phyloP scores from a whole-genome alignment of 2,113 vertebrate species.

The Ptilonorhynchus violaceus region DNA sequence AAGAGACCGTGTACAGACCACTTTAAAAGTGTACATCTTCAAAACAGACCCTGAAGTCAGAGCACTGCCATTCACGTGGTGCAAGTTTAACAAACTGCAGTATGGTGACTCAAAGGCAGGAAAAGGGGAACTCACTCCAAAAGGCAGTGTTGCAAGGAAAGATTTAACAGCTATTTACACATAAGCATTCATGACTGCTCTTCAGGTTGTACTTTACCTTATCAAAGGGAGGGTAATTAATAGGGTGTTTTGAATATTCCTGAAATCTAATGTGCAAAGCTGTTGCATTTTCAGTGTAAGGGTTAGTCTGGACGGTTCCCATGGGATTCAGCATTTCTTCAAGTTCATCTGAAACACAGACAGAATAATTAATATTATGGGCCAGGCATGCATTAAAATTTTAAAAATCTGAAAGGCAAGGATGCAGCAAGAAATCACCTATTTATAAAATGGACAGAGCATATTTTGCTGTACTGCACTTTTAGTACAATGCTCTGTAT shows the following conservation, averaged over 20 bases:
- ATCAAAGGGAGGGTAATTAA: slow-evolving; percentile 94
- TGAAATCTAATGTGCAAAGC: slow-evolving; percentile 89
- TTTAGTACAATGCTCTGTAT: not conserved
- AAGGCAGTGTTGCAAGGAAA: not conserved
- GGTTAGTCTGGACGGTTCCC: slow-evolving; percentile 95
- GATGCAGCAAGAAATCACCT: not conserved
- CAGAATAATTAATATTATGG: not conserved
- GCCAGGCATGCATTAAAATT: not conserved
- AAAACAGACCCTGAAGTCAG: not conserved
- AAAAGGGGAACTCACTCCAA: not conserved
- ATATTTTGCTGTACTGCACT: not conserved
- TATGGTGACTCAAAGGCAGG: not conserved
- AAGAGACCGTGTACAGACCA: not conserved
- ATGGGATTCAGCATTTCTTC: slow-evolving; percentile 99
- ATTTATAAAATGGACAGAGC: not conserved
- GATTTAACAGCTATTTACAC: not conserved
- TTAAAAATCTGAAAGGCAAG: not conserved
- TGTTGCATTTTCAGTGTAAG: slow-evolving; percentile 94
- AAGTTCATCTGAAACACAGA: slow-evolving; percentile 88
- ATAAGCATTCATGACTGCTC: not conserved
- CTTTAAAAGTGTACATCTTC: not conserved
- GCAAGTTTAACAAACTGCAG: not conserved
- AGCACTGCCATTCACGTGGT: not conserved
- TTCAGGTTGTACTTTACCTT: slow-evolving; percentile 79
- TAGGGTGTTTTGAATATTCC: slow-evolving; percentile 82